phyloP scores from a whole-genome alignment of 1,140 invertebrate genomes.

The Euura lappo region DNA sequence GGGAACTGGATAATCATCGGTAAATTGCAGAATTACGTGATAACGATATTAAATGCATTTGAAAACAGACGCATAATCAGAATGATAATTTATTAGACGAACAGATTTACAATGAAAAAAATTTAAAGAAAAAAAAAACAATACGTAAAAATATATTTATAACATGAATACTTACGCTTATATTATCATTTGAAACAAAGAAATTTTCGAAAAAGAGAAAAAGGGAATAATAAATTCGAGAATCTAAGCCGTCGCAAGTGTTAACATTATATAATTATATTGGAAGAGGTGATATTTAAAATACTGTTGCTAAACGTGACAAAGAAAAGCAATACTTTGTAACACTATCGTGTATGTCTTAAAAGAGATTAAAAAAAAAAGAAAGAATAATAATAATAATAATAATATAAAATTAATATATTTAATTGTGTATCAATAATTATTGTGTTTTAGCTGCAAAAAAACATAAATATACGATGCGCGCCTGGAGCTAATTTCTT shows the following conservation, averaged over 20 bases:
- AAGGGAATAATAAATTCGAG: background rate
- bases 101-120: background rate
- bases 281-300: constrained; percentile 7
- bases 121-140: background rate
- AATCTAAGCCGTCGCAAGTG: constrained; percentile 6
- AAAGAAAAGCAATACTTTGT: constrained; percentile 57
- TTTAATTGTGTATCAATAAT: constrained; percentile 32
- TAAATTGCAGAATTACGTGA: no score
- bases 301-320: constrained; percentile 30
- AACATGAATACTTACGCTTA: background rate
- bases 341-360: constrained; percentile 46
- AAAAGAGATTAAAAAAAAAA: constrained; percentile 19
- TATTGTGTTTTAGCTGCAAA: constrained; percentile 3
- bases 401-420: constrained; percentile 22
- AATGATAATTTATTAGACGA: background rate
- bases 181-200: background rate
- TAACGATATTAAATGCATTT: background rate
- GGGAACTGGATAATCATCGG: background rate
- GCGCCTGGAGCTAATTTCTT: no score
- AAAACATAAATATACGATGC: background rate
- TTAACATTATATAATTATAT: constrained; percentile 1
- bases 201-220: background rate
- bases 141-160: background rate
- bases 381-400: background rate
- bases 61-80: background rate